Percentiles rank a stretch among this genome's conserved stretches.
These are phyloP conservation scores for Dryobates pubescens DNA, from an alignment of 2,797 vertebrate species.

Conservation along the genomic window DNA sequence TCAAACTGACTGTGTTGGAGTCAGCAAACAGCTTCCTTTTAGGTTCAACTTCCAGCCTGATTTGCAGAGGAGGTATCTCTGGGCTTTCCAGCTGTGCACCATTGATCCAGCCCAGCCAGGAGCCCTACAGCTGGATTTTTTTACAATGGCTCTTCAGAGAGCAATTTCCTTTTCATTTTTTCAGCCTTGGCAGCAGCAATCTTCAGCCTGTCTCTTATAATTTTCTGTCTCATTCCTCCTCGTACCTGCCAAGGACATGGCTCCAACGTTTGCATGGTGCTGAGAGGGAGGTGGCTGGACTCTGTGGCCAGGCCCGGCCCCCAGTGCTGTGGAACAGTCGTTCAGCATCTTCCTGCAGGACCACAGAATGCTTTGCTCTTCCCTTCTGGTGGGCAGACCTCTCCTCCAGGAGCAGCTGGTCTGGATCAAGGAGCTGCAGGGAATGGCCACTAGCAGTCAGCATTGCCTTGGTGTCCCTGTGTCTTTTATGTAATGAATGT, in stretches of 20 bases:
- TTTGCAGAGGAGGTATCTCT: neutral
- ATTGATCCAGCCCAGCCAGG: conserved; percentile 5
- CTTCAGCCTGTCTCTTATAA: neutral
- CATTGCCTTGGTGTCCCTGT: rapidly evolving
- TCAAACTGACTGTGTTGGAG: neutral
- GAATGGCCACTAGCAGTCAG: neutral
- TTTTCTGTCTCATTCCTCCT: conserved; percentile 49
- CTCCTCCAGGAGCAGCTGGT: neutral
- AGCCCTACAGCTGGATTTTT: neutral
- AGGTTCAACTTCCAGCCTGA: neutral
- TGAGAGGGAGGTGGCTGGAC: neutral
- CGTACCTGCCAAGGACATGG: conserved; percentile 35
- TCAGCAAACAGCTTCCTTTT: neutral
- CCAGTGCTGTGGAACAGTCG: rapidly evolving
- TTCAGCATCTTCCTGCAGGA: neutral
- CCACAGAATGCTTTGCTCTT: neutral
- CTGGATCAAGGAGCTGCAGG: neutral
- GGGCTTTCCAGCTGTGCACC: neutral
- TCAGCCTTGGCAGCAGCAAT: conserved; percentile 33
- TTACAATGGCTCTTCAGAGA: neutral
- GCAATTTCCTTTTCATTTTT: conserved; percentile 39
- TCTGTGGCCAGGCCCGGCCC: rapidly evolving
- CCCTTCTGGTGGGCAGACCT: neutral
- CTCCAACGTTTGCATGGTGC: neutral
- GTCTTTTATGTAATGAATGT: neutral